Evolutionary conservation across 2,113 vertebrate species (phyloP).

Genomic region (Siniperca knerii): DNA sequence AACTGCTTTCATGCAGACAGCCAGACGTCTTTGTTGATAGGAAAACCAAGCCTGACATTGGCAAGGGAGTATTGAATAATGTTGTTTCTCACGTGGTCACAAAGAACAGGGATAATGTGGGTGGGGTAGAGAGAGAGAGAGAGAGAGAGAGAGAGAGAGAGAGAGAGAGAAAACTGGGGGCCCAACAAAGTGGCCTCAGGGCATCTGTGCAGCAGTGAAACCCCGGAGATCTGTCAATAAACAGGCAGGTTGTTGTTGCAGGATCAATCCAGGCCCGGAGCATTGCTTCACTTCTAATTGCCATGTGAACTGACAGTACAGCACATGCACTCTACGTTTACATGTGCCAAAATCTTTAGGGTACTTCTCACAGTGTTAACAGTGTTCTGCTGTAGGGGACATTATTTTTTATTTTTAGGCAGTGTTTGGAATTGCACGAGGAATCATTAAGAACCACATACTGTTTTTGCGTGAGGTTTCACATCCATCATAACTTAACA

Average conservation of each 20-base stretch:
- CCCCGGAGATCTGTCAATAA: slow-evolving; percentile 75
- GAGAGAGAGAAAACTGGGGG: slow-evolving; percentile 25
- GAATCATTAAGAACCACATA: background rate
- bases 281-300: slow-evolving; percentile 76
- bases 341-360: slow-evolving; percentile 49
- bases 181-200: slow-evolving; percentile 61
- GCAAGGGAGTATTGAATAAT: slow-evolving; percentile 55
- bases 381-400: background rate
- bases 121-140: slow-evolving; percentile 1
- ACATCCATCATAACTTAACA: background rate
- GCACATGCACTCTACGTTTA: slow-evolving; percentile 37
- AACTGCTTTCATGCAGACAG: slow-evolving; percentile 33
- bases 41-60: slow-evolving; percentile 42
- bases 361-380: slow-evolving; percentile 16
- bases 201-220: slow-evolving; percentile 63
- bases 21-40: slow-evolving; percentile 61
- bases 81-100: slow-evolving; percentile 53
- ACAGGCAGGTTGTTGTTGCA: slow-evolving; percentile 77
- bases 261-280: slow-evolving; percentile 75
- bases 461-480: background rate
- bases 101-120: slow-evolving; percentile 41
- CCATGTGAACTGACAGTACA: slow-evolving; percentile 56
- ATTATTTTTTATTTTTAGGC: background rate
- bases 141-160: slow-evolving; percentile 11
- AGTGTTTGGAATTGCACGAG: background rate